Percentiles rank a stretch among this genome's conserved stretches.
phyloP scores from a whole-genome alignment of 1,140 invertebrate genomes.

The Drosophila kanapiae region DNA sequence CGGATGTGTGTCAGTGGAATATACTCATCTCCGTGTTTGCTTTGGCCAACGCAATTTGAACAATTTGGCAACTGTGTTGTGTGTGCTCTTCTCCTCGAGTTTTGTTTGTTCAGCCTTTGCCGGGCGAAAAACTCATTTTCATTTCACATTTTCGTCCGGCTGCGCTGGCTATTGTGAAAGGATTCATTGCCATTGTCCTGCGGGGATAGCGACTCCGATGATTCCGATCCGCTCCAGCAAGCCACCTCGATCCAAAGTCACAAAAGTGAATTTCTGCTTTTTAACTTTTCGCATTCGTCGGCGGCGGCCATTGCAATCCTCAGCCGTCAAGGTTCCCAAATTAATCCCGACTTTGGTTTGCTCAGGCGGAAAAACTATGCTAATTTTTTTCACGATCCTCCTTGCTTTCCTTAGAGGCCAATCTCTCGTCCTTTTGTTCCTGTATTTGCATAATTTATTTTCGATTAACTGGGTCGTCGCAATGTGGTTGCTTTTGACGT shows the following conservation, averaged over 20 bases:
- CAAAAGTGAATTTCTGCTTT: constrained; percentile 84
- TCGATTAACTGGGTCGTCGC: constrained; percentile 47
- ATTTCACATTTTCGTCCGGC: constrained; percentile 28
- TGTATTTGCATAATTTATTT: constrained; percentile 74
- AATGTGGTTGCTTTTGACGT: constrained; percentile 28
- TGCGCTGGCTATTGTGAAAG: constrained; percentile 58
- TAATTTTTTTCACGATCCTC: constrained; percentile 57
- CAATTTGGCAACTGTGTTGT: constrained; percentile 77
- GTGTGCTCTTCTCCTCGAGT: constrained; percentile 28
- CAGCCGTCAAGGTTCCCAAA: constrained; percentile 49
- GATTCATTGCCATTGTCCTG: constrained; percentile 62
- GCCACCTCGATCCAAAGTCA: constrained; percentile 73
- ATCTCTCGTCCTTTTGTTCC: constrained; percentile 40
- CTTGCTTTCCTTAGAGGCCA: background rate
- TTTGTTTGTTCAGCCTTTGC: constrained; percentile 76
- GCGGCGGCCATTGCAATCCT: constrained; percentile 47
- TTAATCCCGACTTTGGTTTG: constrained; percentile 76
- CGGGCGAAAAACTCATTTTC: constrained; percentile 67
- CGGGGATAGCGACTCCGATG: constrained; percentile 31
- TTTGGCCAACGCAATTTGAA: constrained; percentile 80
- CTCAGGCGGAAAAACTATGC: constrained; percentile 79
- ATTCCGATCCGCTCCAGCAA: constrained; percentile 31
- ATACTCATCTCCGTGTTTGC: constrained; percentile 70
- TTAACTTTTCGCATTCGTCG: constrained; percentile 80
- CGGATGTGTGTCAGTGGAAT: constrained; percentile 73